Base-by-base conservation (phyloP, 2,888 invertebrate species). In the Agonopterix alstromeriana region DNA sequence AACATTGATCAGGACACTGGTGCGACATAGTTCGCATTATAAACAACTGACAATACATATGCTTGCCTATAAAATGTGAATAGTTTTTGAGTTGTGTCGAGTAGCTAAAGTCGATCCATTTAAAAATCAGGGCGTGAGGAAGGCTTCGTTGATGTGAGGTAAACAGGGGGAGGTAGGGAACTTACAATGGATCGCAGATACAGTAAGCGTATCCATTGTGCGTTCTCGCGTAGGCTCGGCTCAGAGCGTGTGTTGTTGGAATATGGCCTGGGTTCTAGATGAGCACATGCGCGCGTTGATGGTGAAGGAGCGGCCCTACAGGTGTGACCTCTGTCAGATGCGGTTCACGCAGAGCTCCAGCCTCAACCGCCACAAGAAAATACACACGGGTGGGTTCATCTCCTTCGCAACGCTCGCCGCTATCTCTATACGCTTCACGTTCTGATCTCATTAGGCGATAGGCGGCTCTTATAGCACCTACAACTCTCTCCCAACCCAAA, bases 341-440 rank as follows among this genome's bases (percentile, higher is more conserved):
- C 90, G 92, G 79, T 93, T 93, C 82, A 92, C 92, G 70, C 93
- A 93, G 83, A 92, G 92, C 80, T 92, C 92, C 84, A 92, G 92
- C 76, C 89, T 93, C 70, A 93, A 93, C 82, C 90, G 92, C 67
- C 93, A 93, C 85, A 92, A 92, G 83, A 91, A 92, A 74, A 92
- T 92, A 63, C 93, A 93, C 72, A 92, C 92, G 73, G 90, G 90
- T 90, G 85, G 81, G 90, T 88, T 76, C 57, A 67, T 63, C 61
- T 68, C 51, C 62, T 67, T 66, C 64, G 67, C 73, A 62, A 67
- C 68, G 70, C 67, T 69, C 70, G 67, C 67, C 65, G 73, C 66
- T 71, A 62, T 63, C 55, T 58, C 57, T 60, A 55, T 62, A 62
- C 60, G 61, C 55, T 59, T 55, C 53, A 53, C 58, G 46, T 57